phyloP scores from a whole-genome alignment of 2,888 invertebrate genomes.

The Kryphioiulus occultus region DNA sequence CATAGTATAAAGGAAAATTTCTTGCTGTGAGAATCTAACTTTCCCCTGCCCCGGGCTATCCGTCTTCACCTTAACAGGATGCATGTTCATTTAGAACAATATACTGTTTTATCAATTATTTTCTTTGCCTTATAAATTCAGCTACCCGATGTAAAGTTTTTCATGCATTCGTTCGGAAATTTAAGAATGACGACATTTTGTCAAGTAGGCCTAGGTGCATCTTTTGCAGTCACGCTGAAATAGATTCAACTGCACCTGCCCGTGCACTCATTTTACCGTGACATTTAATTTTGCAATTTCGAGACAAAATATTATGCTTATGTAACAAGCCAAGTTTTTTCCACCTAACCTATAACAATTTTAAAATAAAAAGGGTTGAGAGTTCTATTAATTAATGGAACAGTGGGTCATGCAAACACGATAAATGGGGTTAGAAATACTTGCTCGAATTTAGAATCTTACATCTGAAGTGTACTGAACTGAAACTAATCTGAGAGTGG shows the following conservation, averaged over 20 bases:
- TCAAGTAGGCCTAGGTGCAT: no score
- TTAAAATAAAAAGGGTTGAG: neutral
- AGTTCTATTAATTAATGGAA: neutral
- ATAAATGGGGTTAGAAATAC: neutral
- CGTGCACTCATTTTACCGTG: neutral
- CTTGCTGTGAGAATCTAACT: no score
- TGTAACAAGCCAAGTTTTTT: neutral
- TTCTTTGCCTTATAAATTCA: no score
- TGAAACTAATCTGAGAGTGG: neutral
- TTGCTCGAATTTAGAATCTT: neutral
- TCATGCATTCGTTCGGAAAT: no score
- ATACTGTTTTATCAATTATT: no score
- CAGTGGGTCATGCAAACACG: constrained; percentile 18
- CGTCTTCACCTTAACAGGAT: no score
- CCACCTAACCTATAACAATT: neutral
- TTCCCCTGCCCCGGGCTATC: no score
- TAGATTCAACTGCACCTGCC: neutral
- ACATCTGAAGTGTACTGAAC: neutral
- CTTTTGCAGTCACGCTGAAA: neutral
- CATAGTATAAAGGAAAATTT: no score
- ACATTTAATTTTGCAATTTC: neutral
- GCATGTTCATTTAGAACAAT: no score
- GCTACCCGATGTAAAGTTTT: no score
- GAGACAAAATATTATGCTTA: neutral
- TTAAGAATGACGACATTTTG: no score